Percentiles rank a stretch among this genome's conserved stretches.
These are phyloP conservation scores for Ophioninae sp. DNA, from an alignment of 2,888 invertebrate species.

Conservation along the genomic window DNA sequence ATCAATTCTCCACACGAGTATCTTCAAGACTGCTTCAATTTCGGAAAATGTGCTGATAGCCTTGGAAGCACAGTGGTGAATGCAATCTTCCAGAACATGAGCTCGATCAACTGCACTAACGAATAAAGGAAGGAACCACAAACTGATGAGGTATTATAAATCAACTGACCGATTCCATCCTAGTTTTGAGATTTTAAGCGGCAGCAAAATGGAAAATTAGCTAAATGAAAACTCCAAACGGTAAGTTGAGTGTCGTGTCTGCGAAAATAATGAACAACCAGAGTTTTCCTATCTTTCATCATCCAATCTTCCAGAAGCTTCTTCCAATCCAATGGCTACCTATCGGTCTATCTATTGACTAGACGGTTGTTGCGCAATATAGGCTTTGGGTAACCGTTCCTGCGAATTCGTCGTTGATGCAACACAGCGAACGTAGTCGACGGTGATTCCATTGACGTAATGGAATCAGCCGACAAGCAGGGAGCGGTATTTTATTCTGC, in stretches of 20 bases:
- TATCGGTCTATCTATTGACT: background rate
- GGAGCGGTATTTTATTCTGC: background rate
- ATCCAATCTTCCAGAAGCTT: background rate
- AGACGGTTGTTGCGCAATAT: background rate
- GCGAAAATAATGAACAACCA: background rate
- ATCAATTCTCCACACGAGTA: too few relatives aligned
- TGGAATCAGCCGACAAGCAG: background rate
- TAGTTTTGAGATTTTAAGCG: too few relatives aligned
- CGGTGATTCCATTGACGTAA: background rate
- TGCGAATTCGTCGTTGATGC: background rate
- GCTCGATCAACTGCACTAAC: too few relatives aligned
- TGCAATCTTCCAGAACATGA: background rate
- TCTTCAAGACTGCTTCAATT: too few relatives aligned
- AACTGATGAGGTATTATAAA: too few relatives aligned
- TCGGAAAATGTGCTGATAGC: slow-evolving; percentile 39
- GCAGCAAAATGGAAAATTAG: too few relatives aligned
- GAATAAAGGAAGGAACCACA: too few relatives aligned
- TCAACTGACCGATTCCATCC: too few relatives aligned
- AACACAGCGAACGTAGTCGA: background rate
- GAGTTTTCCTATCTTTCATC: background rate
- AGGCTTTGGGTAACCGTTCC: background rate
- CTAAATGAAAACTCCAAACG: background rate
- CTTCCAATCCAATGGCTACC: background rate
- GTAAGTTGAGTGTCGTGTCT: background rate
- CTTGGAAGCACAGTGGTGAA: background rate